Percentiles rank a stretch among this genome's conserved stretches.
Conservation (phyloP, 1,140 invertebrate genomes). For the Alviniconcha marisindica region DNA sequence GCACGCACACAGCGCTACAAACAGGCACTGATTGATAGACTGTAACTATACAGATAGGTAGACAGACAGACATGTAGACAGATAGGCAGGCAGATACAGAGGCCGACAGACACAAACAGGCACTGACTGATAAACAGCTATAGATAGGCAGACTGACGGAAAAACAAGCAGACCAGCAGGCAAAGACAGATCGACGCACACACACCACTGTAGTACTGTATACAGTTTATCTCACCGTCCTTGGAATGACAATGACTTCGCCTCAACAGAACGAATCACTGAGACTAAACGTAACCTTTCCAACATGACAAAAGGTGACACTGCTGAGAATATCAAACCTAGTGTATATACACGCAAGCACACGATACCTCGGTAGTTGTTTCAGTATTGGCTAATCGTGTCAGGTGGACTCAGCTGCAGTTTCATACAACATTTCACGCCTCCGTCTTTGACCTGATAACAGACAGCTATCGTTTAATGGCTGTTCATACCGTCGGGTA, state of each 20-base stretch:
- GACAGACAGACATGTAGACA: not conserved
- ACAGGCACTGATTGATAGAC: not conserved
- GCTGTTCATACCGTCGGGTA: no score
- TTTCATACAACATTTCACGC: no score
- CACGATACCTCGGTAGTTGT: no score
- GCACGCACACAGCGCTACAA: not conserved
- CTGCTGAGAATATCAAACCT: no score
- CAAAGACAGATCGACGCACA: not conserved
- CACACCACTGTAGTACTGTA: not conserved
- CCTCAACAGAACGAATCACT: constrained; percentile 22
- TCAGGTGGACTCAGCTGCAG: no score
- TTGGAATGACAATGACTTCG: not conserved
- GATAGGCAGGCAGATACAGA: not conserved
- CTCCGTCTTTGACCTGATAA: no score
- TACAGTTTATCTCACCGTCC: no score
- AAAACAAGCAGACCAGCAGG: not conserved
- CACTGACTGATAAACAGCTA: no score
- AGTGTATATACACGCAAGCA: no score
- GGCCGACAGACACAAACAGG: not conserved
- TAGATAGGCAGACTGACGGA: no score
- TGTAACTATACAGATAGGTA: not conserved
- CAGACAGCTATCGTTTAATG: no score
- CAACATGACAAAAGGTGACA: not conserved
- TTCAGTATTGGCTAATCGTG: no score
- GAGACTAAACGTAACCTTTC: not conserved